Evolutionary conservation across 2,113 vertebrate genomes (phyloP), one percentile per base, ranked within the genome.

Genomic region (Carassius auratus): DNA sequence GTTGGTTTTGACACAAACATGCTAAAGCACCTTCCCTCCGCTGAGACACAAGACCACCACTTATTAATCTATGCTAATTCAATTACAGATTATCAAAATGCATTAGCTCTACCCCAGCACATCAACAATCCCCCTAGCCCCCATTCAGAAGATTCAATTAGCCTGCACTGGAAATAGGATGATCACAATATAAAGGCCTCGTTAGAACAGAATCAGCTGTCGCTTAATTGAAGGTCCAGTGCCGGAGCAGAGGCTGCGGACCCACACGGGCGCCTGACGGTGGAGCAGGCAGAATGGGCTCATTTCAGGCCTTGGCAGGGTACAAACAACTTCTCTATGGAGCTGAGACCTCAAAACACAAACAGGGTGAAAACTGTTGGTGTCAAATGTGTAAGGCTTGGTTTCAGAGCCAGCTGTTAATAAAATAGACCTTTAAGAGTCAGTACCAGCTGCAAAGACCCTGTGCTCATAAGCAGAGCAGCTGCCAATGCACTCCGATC

Each of bases 11-110:
- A 89, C 17, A 85, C 86, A 89, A 87, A 93, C 81, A 86, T 89
- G 90, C 86, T 92, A 94, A 95, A 95, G 89, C 92, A 88, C 90
- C 90, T 87, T 91, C 92, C 90, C 92, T 92, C 90, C 90, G 87
- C 91, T 90, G 92, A 94, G 88, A 93, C 91, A 83, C 82, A 85
- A 84, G 93, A 93, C 94, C 95, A 94, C 94, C 95, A 94, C 95
- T 94, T 93, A 95, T 96, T 96, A 96, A 96, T 95, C 95, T 96
- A 96, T 94, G 94, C 95, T 97, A 97, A 99, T 97, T 97, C 94
- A 97, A 98, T 99, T 97, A 97, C 91, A 92, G 93, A 96, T 97
- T 96, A 98, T 97, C 96, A 97, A 96, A 97, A 97, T 93, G 95
- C 97, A 98, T 99, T 97, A 96, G 96, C 95, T 96, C 94, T 94